Percentiles rank a stretch among this genome's conserved stretches.
phyloP scores from a whole-genome alignment of 2,797 vertebrate genomes.

The Sebastes jordani region DNA sequence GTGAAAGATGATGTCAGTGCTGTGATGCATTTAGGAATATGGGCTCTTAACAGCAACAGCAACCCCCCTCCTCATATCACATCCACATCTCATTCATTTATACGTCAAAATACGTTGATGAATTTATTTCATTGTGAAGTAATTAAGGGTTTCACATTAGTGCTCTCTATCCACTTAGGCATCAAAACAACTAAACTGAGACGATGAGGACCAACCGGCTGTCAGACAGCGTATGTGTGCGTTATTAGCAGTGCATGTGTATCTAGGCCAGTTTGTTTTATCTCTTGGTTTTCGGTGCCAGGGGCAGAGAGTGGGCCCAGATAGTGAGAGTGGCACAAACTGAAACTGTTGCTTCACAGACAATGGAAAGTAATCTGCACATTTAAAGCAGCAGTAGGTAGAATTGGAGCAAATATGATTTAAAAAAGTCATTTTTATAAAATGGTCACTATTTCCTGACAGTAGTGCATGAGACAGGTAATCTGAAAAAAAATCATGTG shows the following conservation, averaged over 20 bases:
- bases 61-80: neutral
- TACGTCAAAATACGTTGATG: neutral
- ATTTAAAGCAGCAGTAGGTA: neutral
- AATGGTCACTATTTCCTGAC: too few species aligned
- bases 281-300: slow-evolving; percentile 51
- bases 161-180: neutral
- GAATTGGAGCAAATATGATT: too few species aligned
- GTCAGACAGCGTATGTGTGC: slow-evolving; percentile 12
- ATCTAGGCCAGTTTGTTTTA: slow-evolving; percentile 67
- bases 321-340: slow-evolving; percentile 30
- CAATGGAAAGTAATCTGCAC: slow-evolving; percentile 3
- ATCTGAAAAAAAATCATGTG: too few species aligned
- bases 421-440: too few species aligned
- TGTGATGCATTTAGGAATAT: slow-evolving; percentile 18
- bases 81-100: neutral
- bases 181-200: slow-evolving; percentile 29
- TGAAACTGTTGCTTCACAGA: slow-evolving; percentile 30
- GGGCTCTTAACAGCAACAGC: neutral
- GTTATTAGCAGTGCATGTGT: slow-evolving; percentile 25
- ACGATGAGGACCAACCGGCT: slow-evolving; percentile 22
- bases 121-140: neutral
- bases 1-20: slow-evolving; percentile 33
- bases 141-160: slow-evolving; percentile 7
- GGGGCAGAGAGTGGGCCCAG: slow-evolving; percentile 38
- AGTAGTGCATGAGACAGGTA: too few species aligned